phyloP scores from a whole-genome alignment of 2,888 invertebrate species.

The Agriopis aurantiaria region DNA sequence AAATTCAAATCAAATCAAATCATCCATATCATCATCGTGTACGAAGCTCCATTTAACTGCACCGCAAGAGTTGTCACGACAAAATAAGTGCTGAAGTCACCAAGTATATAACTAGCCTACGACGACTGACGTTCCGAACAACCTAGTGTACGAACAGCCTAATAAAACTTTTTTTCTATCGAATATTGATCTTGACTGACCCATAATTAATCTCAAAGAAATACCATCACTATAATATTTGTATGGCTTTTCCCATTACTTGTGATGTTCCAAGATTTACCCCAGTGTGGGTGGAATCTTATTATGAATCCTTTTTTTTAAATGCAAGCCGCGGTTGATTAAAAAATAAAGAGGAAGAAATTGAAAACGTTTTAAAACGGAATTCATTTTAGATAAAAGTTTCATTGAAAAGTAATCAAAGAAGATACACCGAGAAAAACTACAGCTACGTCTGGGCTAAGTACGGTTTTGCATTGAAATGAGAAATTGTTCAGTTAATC shows the following conservation, averaged over 20 bases:
- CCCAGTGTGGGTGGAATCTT: slow-evolving; percentile 67
- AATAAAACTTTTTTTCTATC: no score
- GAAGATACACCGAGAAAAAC: neutral
- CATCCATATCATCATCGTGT: no score
- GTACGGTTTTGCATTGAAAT: neutral
- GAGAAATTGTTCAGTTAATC: neutral
- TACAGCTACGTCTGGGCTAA: neutral
- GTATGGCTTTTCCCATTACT: neutral
- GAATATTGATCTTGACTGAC: no score
- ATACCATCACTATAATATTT: neutral
- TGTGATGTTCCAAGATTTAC: neutral
- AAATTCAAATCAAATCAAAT: no score
- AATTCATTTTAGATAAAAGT: slow-evolving; percentile 12
- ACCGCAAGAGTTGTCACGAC: no score
- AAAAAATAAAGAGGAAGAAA: slow-evolving; percentile 13
- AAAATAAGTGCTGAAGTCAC: no score
- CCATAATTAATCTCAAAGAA: neutral
- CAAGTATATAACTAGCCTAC: no score
- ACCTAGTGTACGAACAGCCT: no score
- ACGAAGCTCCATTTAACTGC: no score
- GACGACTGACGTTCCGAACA: no score
- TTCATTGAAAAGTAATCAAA: slow-evolving; percentile 15
- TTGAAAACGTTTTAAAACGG: slow-evolving; percentile 17
- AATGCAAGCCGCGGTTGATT: slow-evolving; percentile 23
- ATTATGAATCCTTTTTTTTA: slow-evolving; percentile 60